Percentiles rank a stretch among this genome's conserved stretches.
These are phyloP conservation scores for Smutsia gigantea DNA, from an alignment of 2,797 vertebrate genomes.

Conservation along the genomic window DNA sequence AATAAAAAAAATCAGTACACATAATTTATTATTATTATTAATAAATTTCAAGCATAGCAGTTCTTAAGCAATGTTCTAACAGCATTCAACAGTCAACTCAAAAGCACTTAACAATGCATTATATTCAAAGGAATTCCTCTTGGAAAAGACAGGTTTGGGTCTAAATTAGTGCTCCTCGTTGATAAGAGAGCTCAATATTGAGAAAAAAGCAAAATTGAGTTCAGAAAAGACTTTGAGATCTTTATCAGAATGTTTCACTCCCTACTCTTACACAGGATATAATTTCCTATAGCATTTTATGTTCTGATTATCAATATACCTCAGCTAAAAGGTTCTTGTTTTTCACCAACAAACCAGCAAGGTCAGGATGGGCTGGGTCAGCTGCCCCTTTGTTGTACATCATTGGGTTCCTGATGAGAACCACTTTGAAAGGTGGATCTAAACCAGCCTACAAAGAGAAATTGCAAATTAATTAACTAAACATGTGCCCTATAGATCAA, in stretches of 20 bases:
- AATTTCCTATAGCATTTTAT: neutral
- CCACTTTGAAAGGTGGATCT: conserved; percentile 29
- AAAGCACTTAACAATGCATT: neutral
- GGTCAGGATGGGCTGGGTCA: conserved; percentile 10
- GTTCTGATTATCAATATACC: conserved; percentile 53
- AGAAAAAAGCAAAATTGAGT: neutral
- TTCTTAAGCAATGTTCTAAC: neutral
- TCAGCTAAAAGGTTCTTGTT: conserved; percentile 71
- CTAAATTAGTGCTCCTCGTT: neutral
- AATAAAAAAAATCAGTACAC: no score
- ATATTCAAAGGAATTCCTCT: neutral
- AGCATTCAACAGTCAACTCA: neutral
- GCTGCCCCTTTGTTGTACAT: neutral
- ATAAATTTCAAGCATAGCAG: neutral
- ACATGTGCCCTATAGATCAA: neutral
- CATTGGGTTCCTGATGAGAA: conserved; percentile 48
- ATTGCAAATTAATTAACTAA: conserved; percentile 43
- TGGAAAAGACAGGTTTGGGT: neutral
- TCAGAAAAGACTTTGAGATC: neutral
- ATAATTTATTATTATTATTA: neutral
- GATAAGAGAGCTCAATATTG: neutral
- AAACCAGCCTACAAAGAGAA: conserved; percentile 71
- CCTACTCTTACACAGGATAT: neutral
- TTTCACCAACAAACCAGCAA: conserved; percentile 71
- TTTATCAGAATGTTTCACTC: neutral